Percentiles rank a stretch among this genome's conserved stretches.
Evolutionary conservation across 2,888 invertebrate species (phyloP).

Genomic region (Agrypnus murinus): DNA sequence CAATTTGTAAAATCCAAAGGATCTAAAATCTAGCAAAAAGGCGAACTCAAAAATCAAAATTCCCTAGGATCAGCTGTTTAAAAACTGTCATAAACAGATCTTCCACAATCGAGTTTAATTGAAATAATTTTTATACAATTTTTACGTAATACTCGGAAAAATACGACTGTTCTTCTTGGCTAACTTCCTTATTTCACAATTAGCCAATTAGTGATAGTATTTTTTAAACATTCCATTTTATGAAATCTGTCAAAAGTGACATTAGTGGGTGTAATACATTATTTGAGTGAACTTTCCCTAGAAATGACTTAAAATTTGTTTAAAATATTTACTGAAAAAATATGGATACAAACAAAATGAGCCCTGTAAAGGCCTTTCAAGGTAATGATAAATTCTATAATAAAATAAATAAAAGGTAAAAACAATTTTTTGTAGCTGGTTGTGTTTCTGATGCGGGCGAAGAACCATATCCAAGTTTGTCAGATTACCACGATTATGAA

Average conservation of each 20-base stretch:
- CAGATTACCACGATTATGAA: constrained; percentile 95
- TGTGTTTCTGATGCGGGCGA: constrained; percentile 74
- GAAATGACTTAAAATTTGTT: constrained; percentile 41
- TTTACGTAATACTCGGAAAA: constrained; percentile 31
- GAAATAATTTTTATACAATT: constrained; percentile 15
- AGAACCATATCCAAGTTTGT: constrained; percentile 89
- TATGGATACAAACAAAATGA: constrained; percentile 60
- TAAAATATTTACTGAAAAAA: constrained; percentile 9
- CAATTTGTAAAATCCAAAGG: too few species aligned
- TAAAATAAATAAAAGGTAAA: background rate
- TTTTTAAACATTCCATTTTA: constrained; percentile 32
- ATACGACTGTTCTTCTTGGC: constrained; percentile 21
- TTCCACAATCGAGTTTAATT: constrained; percentile 23
- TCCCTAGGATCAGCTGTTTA: constrained; percentile 38
- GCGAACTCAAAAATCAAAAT: too few species aligned
- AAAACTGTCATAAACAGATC: constrained; percentile 42
- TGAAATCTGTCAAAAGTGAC: constrained; percentile 33
- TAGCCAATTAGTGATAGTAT: constrained; percentile 21
- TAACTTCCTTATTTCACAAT: constrained; percentile 24
- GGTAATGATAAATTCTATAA: constrained; percentile 63
- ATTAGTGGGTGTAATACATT: constrained; percentile 24
- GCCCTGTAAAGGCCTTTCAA: constrained; percentile 72
- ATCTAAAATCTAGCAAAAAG: too few species aligned
- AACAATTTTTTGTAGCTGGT: constrained; percentile 52
- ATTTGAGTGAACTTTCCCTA: constrained; percentile 21